Evolutionary conservation across 2,113 vertebrate genomes (phyloP).

Genomic region (Boulengeromyrus knoepffleri): DNA sequence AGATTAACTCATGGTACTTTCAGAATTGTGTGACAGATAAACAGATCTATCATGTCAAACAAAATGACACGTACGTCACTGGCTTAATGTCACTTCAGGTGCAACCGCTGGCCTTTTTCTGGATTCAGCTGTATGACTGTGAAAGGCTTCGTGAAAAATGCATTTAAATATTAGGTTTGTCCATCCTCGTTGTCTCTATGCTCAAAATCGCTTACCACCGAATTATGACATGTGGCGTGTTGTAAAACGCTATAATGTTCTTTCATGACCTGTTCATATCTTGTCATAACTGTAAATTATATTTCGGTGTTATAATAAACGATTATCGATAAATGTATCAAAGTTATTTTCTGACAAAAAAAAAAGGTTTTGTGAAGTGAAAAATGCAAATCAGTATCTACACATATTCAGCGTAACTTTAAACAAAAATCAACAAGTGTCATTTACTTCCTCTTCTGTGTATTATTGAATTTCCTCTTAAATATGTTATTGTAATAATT

Average conservation of each 20-base stretch:
- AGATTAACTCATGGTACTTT: not conserved
- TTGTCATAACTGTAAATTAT: not conserved
- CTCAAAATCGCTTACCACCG: not conserved
- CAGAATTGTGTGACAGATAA: not conserved
- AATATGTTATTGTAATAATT: not conserved
- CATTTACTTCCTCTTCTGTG: not conserved
- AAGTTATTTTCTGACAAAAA: not conserved
- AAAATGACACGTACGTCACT: not conserved
- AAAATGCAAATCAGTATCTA: not conserved
- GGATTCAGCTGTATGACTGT: not conserved
- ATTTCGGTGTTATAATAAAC: not conserved
- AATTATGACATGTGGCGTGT: not conserved
- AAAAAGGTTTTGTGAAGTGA: not conserved
- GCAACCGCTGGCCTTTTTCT: not conserved
- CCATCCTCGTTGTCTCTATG: not conserved
- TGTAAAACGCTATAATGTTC: not conserved
- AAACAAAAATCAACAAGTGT: not conserved
- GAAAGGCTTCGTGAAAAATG: not conserved
- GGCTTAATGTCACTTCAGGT: not conserved
- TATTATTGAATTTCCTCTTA: not conserved
- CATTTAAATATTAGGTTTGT: not conserved
- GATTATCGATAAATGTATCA: not conserved
- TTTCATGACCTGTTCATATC: not conserved
- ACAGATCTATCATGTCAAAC: not conserved
- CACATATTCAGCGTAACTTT: not conserved